phyloP scores from a whole-genome alignment of 2,797 vertebrate species.

The Carduelis carduelis region DNA sequence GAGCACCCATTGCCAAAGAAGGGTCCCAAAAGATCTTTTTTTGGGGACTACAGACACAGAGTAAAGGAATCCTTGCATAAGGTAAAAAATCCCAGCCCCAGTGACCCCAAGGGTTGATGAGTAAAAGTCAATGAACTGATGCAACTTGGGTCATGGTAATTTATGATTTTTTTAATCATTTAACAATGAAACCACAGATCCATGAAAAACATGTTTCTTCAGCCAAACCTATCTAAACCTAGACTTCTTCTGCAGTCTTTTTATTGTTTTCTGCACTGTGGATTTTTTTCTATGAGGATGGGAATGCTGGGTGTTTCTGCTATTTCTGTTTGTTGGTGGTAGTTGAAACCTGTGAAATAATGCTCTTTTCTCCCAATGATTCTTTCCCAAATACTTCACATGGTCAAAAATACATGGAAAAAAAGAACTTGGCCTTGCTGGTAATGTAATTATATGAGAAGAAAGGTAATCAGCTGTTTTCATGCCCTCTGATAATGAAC shows the following conservation, averaged over 20 bases:
- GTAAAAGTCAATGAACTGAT: not conserved
- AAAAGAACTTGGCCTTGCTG: not conserved
- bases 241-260: not conserved
- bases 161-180: not conserved
- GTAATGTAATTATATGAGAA: conserved; percentile 44
- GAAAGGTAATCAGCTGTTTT: conserved; percentile 59
- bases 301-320: not conserved
- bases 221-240: not conserved
- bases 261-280: accelerated
- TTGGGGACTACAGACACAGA: accelerated
- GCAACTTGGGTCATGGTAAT: not conserved
- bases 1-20: not conserved
- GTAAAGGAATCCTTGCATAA: not conserved
- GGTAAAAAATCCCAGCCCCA: not conserved
- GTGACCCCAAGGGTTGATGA: not conserved
- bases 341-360: not conserved
- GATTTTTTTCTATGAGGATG: not conserved
- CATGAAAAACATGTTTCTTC: not conserved
- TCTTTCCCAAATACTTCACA: not conserved
- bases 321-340: not conserved
- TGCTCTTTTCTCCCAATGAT: not conserved
- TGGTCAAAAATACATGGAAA: not conserved
- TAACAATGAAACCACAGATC: not conserved
- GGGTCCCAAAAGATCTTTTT: accelerated
- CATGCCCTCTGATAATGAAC: conserved; percentile 40